A percentile compares a stretch with the other conserved stretches of the same genome.
These are phyloP conservation scores for Ditula angustiorana DNA, from an alignment of 2,888 invertebrate genomes.

Conservation along the genomic window DNA sequence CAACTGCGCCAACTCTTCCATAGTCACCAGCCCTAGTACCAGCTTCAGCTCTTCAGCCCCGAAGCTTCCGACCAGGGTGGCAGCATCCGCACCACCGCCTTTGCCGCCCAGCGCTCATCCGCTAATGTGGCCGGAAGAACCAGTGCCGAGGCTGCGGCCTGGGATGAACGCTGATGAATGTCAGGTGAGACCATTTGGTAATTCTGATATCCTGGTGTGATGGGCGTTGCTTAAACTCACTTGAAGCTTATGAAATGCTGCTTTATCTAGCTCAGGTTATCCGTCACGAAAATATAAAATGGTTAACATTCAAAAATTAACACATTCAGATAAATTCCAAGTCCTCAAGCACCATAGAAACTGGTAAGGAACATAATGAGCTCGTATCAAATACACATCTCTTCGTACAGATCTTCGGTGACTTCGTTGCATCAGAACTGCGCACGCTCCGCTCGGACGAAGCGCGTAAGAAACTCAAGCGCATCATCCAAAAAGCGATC, in stretches of 20 bases:
- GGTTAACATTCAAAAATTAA: too few species aligned
- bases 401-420: conserved; percentile 70
- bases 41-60: conserved; percentile 22
- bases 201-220: conserved; percentile 3
- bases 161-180: conserved; percentile 71
- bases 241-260: too few species aligned
- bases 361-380: too few species aligned
- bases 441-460: conserved; percentile 70
- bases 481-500: conserved; percentile 77
- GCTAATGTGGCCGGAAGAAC: conserved; percentile 70
- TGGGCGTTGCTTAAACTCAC: too few species aligned
- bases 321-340: too few species aligned
- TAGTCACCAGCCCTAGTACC: conserved; percentile 27
- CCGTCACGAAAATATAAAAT: too few species aligned
- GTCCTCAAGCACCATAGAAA: too few species aligned
- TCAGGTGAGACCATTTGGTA: conserved; percentile 58
- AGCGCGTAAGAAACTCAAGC: conserved; percentile 69
- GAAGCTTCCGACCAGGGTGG: conserved; percentile 52
- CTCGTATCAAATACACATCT: not conserved
- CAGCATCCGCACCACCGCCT: conserved; percentile 67
- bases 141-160: conserved; percentile 61
- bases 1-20: conserved; percentile 27
- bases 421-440: conserved; percentile 80
- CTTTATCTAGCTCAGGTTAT: too few species aligned
- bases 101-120: conserved; percentile 64